A percentile compares a stretch with the other conserved stretches of the same genome.
Evolutionary conservation across 2,113 vertebrate genomes (phyloP).

Genomic region (Notarius quadriscutis): DNA sequence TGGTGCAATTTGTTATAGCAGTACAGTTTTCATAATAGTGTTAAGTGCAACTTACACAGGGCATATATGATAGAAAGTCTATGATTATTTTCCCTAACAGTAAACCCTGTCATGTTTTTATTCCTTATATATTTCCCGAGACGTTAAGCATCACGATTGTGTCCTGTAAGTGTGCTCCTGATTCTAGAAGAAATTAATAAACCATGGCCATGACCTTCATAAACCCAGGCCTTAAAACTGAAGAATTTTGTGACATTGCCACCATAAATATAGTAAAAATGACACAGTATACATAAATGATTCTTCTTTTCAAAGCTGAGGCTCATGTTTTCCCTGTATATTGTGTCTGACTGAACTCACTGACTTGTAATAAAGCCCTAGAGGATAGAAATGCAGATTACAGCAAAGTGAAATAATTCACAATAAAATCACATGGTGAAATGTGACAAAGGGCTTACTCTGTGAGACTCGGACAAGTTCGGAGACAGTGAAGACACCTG

Average conservation of each 20-base stretch:
- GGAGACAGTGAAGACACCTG: slow-evolving; percentile 96
- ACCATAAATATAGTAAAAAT: background rate
- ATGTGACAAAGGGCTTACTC: slow-evolving; percentile 79
- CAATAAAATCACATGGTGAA: background rate
- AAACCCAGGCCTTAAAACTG: background rate
- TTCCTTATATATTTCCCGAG: background rate
- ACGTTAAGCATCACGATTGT: background rate
- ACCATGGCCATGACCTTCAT: background rate
- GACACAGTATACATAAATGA: background rate
- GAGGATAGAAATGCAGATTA: background rate
- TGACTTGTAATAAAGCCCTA: background rate
- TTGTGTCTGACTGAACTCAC: background rate
- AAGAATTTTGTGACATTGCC: background rate
- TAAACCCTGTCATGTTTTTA: background rate
- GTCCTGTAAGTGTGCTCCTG: background rate
- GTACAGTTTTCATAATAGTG: background rate
- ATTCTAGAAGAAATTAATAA: background rate
- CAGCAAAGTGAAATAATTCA: background rate
- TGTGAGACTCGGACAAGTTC: slow-evolving; percentile 97
- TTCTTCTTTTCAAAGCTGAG: background rate
- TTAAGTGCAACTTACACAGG: background rate
- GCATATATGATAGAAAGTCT: background rate
- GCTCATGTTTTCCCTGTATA: background rate
- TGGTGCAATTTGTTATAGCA: background rate
- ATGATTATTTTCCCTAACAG: background rate